Evolutionary conservation across 2,797 vertebrate genomes (phyloP), one percentile per base, ranked within the genome.

Genomic region (Valencia hispanica): DNA sequence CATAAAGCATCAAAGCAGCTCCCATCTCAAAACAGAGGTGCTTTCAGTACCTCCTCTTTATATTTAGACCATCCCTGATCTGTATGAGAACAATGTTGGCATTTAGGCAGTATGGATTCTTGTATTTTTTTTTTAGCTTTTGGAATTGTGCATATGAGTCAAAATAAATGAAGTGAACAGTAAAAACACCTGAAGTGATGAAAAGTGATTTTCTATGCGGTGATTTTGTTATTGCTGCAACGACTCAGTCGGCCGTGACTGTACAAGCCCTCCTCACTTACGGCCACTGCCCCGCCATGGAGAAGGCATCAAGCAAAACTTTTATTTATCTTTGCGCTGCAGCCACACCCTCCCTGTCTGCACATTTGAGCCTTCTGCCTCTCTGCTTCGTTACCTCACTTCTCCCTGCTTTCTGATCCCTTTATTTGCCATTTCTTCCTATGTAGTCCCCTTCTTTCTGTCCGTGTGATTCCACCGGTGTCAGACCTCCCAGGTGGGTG

Each of bases 401-500:
- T 75, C 20, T 79, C 36, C 68, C 70, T 71, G 70, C 45, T 82
- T 36, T 39, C 5, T 55, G 0, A 70, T 73, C 18, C 20, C 30
- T 72, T 68, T 68, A 68, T 68, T 68, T 68, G 39, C 39, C 22
- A 43, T n/a, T 68, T 68, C 65, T 43, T 12, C 17, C 65, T 68
- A 25, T 27, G 27, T 17, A 68, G 59, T 72, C 48, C 51, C n/a
- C 48, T 70, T 22, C 63, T 61, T 68, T 78, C 82, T 76, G 83
- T 86, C 75, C 82, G 72, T 73, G 51, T 88, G 84, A 89, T 91
- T 90, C 92, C 88, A 75, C 11, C 77, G 78, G 76, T 88, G 86
- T 88, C 87, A 91, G 94, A 95, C 94, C 94, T 95, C 94, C 93
- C 94, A 93, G 89, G 90, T 91, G 90, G 85, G 80, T 81, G 61